These are phyloP conservation scores for Florisuga fusca DNA, from an alignment of 2,797 vertebrate genomes.

Conservation along the genomic window DNA sequence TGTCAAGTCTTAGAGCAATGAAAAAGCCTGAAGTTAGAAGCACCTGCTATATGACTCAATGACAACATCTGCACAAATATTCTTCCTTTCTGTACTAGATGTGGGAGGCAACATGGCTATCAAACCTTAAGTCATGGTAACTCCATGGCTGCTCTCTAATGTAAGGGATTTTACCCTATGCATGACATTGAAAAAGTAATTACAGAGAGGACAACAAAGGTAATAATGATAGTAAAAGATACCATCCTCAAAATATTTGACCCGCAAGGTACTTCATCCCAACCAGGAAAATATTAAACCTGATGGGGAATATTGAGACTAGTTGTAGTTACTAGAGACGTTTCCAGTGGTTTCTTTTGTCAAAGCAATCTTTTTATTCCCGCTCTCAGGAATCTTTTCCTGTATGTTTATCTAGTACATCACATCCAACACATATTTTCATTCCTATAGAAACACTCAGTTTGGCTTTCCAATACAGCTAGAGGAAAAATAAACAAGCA, in stretches of 20 bases:
- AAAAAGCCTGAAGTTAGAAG: not conserved
- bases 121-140: not conserved
- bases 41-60: not conserved
- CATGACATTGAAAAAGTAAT: not conserved
- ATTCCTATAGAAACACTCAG: not conserved
- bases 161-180: not conserved
- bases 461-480: not conserved
- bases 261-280: not conserved
- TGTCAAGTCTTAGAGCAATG: not conserved
- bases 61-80: not conserved
- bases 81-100: not conserved
- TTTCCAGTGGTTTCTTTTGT: not conserved
- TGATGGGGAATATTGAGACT: not conserved
- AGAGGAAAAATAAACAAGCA: slow-evolving; percentile 26
- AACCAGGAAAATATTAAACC: not conserved
- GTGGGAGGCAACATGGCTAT: not conserved
- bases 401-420: not conserved
- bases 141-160: not conserved
- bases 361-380: not conserved
- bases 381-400: not conserved
- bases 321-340: not conserved
- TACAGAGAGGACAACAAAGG: not conserved
- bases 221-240: not conserved
- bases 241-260: not conserved
- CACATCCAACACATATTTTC: not conserved